Percentiles rank a stretch among this genome's conserved stretches.
These are phyloP conservation scores for Channa maculata DNA, from an alignment of 2,113 vertebrate genomes.

Conservation along the genomic window DNA sequence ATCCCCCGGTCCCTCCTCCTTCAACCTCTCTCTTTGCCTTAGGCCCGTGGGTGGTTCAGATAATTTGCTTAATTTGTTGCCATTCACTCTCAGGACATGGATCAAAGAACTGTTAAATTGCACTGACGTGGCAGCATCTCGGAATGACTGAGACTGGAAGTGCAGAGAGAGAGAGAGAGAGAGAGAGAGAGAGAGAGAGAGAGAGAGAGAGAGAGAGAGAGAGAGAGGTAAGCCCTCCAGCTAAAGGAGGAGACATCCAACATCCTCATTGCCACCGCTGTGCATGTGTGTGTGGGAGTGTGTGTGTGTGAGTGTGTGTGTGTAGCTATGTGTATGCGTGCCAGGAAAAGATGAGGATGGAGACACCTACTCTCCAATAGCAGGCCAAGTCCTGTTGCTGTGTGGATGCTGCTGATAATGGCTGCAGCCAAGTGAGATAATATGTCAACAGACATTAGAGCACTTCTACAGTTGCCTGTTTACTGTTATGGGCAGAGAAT, in stretches of 20 bases:
- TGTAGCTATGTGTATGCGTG: constrained; percentile 17
- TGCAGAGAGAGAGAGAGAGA: constrained; percentile 30
- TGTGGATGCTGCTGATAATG: constrained; percentile 73
- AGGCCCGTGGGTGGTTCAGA: constrained; percentile 79
- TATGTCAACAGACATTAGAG: constrained; percentile 68
- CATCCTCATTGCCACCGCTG: constrained; percentile 41
- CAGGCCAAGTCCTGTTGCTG: constrained; percentile 71
- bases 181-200: constrained; percentile 49
- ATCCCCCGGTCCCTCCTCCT: constrained; percentile 46
- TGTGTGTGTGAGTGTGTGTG: neutral
- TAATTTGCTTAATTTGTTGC: constrained; percentile 86
- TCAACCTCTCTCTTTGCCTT: constrained; percentile 57
- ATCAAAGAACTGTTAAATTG: constrained; percentile 85
- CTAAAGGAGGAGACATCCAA: constrained; percentile 71
- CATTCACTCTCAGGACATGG: constrained; percentile 82
- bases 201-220: constrained; percentile 27
- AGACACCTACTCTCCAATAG: constrained; percentile 74
- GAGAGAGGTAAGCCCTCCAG: constrained; percentile 70
- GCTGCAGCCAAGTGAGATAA: constrained; percentile 68
- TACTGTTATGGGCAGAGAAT: constrained; percentile 37
- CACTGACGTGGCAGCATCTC: constrained; percentile 78
- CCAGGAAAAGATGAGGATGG: constrained; percentile 53
- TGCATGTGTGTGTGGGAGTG: constrained; percentile 13
- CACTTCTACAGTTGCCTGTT: constrained; percentile 42
- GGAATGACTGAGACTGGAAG: constrained; percentile 58